Evolutionary conservation across 2,888 invertebrate genomes (phyloP).

Genomic region (Steinernema carpocapsae): DNA sequence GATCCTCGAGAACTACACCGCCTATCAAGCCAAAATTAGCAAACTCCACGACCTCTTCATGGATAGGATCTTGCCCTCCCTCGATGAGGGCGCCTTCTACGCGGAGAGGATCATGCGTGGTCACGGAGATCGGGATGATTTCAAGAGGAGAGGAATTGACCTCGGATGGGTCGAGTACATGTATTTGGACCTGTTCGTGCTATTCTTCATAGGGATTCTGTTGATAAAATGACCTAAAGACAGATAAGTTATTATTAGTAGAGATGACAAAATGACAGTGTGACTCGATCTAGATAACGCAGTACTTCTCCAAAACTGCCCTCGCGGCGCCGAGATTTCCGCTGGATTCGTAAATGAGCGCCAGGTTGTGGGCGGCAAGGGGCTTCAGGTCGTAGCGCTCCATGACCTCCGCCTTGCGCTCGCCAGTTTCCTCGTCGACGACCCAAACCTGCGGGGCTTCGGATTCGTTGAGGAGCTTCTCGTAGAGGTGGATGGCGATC

Average conservation of each 20-base stretch:
- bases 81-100: slow-evolving; percentile 17
- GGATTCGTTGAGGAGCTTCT: slow-evolving; percentile 49
- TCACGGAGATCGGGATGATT: background rate
- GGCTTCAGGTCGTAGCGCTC: slow-evolving; percentile 57
- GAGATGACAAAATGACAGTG: no score
- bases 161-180: background rate
- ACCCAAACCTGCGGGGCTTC: slow-evolving; percentile 42
- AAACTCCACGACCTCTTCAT: background rate
- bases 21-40: background rate
- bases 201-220: background rate
- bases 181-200: background rate
- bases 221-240: background rate
- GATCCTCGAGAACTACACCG: background rate
- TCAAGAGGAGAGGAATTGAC: slow-evolving; percentile 2
- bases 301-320: slow-evolving; percentile 62
- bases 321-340: slow-evolving; percentile 63
- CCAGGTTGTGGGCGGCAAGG: slow-evolving; percentile 68
- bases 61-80: slow-evolving; percentile 4
- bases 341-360: slow-evolving; percentile 64
- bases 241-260: no score
- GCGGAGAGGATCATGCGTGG: slow-evolving; percentile 8
- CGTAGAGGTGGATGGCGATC: slow-evolving; percentile 62
- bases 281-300: slow-evolving; percentile 54
- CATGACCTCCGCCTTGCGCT: slow-evolving; percentile 18
- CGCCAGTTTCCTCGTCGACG: slow-evolving; percentile 35